Evolutionary conservation across 2,888 invertebrate species (phyloP).

Genomic region (Cabera pusaria): DNA sequence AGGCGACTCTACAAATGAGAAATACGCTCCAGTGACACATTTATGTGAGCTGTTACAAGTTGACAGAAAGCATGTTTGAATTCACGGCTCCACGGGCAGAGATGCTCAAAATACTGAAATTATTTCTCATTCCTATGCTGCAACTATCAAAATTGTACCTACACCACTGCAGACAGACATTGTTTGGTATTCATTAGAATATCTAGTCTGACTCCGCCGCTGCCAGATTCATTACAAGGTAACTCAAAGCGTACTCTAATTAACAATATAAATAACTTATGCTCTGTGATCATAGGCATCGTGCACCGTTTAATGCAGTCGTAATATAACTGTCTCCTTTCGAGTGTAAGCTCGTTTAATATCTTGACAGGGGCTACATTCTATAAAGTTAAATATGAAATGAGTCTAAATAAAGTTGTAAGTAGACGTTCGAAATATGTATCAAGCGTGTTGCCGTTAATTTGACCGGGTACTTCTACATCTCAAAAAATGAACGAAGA

Average conservation of each 20-base stretch:
- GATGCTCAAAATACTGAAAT: conserved; percentile 25
- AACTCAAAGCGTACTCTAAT: conserved; percentile 26
- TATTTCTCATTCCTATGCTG: conserved; percentile 33
- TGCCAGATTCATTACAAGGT: conserved; percentile 22
- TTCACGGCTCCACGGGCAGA: conserved; percentile 28
- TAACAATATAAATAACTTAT: conserved; percentile 22
- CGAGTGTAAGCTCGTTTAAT: too few species aligned
- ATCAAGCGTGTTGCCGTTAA: too few species aligned
- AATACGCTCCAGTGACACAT: conserved; percentile 13
- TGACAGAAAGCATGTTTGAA: conserved; percentile 34
- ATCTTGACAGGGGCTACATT: too few species aligned
- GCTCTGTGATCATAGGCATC: conserved; percentile 2
- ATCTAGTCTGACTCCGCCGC: conserved; percentile 17
- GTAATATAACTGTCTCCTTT: conserved; percentile 2
- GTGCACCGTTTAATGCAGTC: conserved; percentile 9
- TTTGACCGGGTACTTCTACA: too few species aligned
- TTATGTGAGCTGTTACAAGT: conserved; percentile 31
- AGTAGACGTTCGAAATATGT: too few species aligned
- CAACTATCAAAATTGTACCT: conserved; percentile 34
- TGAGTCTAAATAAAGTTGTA: too few species aligned
- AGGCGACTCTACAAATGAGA: conserved; percentile 9
- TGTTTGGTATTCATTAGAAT: conserved; percentile 35
- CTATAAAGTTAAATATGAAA: too few species aligned
- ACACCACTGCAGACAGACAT: conserved; percentile 17
- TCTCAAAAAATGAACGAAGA: conserved; percentile 19